Evolutionary conservation across 2,888 invertebrate species (phyloP).

Genomic region (Drosophila paramelanica): DNA sequence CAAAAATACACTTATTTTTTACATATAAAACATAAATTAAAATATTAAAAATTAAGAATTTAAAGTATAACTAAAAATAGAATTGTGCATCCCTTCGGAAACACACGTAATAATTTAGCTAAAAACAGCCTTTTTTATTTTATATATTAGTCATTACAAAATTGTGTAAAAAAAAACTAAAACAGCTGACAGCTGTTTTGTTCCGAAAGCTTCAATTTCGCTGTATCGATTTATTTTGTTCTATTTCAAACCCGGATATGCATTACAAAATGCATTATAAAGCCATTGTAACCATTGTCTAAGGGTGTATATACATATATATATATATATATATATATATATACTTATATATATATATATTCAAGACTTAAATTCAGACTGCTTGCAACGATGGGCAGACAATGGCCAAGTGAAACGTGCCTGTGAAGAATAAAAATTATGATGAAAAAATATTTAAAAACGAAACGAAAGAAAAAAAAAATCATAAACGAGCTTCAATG

Average conservation of each 20-base stretch:
- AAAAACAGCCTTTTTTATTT: no score
- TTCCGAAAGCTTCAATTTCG: background rate
- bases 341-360: slow-evolving; percentile 13
- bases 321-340: slow-evolving; percentile 15
- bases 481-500: slow-evolving; percentile 57
- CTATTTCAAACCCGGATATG: slow-evolving; percentile 6
- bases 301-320: slow-evolving; percentile 18
- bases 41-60: no score
- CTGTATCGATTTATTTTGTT: background rate
- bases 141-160: background rate
- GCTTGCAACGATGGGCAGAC: slow-evolving; percentile 39
- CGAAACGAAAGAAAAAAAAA: slow-evolving; percentile 19
- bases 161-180: background rate
- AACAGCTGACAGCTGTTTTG: slow-evolving; percentile 27
- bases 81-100: no score
- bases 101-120: no score
- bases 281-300: background rate
- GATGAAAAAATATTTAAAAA: slow-evolving; percentile 11
- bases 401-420: slow-evolving; percentile 56
- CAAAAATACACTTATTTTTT: slow-evolving; percentile 7
- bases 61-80: no score
- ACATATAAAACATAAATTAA: no score
- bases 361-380: slow-evolving; percentile 19
- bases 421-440: slow-evolving; percentile 49
- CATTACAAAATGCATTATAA: slow-evolving; percentile 12